These are phyloP conservation scores for Cyprinus carpio DNA, from an alignment of 2,113 vertebrate genomes.

Conservation along the genomic window DNA sequence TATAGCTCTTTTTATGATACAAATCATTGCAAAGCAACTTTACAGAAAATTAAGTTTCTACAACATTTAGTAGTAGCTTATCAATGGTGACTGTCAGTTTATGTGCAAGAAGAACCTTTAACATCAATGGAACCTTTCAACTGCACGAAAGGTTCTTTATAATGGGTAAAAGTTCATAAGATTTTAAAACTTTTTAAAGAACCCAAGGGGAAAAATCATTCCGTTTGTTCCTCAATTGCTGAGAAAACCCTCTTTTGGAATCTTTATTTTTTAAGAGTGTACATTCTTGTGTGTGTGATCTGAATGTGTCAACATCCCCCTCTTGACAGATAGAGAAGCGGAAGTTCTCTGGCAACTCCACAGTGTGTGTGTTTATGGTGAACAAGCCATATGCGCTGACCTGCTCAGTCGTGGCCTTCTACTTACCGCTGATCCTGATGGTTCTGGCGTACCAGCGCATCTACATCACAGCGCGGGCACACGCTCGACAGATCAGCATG, in stretches of 20 bases:
- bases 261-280: background rate
- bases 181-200: too few species aligned
- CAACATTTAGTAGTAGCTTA: too few species aligned
- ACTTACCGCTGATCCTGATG: slow-evolving; percentile 95
- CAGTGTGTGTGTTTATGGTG: slow-evolving; percentile 96
- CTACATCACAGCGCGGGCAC: slow-evolving; percentile 91
- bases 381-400: slow-evolving; percentile 98
- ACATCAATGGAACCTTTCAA: background rate
- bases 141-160: background rate
- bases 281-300: slow-evolving; percentile 9
- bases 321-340: slow-evolving; percentile 84
- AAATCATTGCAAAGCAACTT: too few species aligned
- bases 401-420: slow-evolving; percentile 98
- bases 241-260: background rate
- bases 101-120: background rate
- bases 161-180: too few species aligned
- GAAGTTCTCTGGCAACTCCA: slow-evolving; percentile 86
- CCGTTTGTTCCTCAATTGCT: background rate
- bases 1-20: too few species aligned
- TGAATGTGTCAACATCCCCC: background rate
- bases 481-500: slow-evolving; percentile 90
- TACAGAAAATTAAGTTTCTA: too few species aligned
- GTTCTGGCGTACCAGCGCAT: slow-evolving; percentile 98
- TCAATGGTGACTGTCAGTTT: too few species aligned
- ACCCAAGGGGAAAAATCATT: too few species aligned